Base-by-base conservation (phyloP, 2,888 invertebrate genomes). In the Pristionchus japonicus region DNA sequence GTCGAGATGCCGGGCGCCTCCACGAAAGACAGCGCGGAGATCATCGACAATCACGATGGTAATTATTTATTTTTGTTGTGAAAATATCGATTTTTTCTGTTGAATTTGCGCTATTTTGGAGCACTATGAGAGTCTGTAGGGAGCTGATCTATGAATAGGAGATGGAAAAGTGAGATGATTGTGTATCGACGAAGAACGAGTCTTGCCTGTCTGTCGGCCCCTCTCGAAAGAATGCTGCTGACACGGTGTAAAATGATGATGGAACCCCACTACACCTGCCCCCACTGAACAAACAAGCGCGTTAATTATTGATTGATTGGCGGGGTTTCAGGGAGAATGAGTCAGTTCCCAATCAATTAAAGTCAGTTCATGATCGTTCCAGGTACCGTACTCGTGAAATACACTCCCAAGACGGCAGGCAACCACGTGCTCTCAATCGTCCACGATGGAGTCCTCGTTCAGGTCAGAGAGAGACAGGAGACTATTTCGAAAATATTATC, bases 11-110 rank as follows among this genome's bases (percentile, higher is more conserved):
- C 92, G 70, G 90, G 90, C 70, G 89, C 13, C 23, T 43, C 85
- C 34, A 49, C 89, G 77, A 89, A 89, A 57, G 92, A 92, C 83
- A 84, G 84, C 52, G 92, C 92, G 61, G 90, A 92, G 88, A 91
- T 92, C 74, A 88, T 92, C 87, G 92, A 92, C 83, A 92, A 92
- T 52, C 91, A 90, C 64, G 92, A 92, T 89, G 92, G 91, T 90
- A 20, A 40, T 74, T 13, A 13, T 37, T 17, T 3, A 37, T 23
- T 31, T 2, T 37, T 37, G 40, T 34, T 34, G 15, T 67, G 9
- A 6, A 52, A 57, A 57, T 23, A 57, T 11, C 52, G 57, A 17
- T 27, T 3, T 27, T 67, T 67, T 3, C n/a, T 27, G 27, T 17
- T 27, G 2, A 15, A 70, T 70, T 70, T 15, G 6, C 31, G 70